Conservation (phyloP, 2,888 invertebrate genomes). For the Hololepta plana region DNA sequence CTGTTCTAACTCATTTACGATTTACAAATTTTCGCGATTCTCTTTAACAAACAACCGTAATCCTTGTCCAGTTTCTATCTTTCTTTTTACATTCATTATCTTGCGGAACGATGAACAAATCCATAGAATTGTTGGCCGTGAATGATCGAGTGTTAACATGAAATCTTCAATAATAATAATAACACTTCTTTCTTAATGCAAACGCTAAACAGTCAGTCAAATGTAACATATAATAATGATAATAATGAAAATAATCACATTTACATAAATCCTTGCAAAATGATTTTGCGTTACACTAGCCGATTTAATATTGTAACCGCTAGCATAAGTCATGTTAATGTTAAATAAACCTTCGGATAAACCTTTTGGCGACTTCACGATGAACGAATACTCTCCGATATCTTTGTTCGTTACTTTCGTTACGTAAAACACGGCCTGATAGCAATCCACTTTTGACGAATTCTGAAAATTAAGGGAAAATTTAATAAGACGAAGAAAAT, state of each 20-base stretch:
- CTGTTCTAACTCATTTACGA: conserved; percentile 4
- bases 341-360: conserved; percentile 41
- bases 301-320: conserved; percentile 22
- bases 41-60: too few relatives aligned
- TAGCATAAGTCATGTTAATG: conserved; percentile 39
- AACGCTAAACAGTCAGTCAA: neutral
- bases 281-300: conserved; percentile 10
- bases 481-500: conserved; percentile 2
- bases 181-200: conserved; percentile 6
- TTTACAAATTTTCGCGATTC: conserved; percentile 3
- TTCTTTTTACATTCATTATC: too few relatives aligned
- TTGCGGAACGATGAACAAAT: too few relatives aligned
- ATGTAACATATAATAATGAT: conserved; percentile 2
- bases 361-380: conserved; percentile 42
- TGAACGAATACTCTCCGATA: conserved; percentile 42
- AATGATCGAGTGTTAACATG: conserved; percentile 4
- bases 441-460: conserved; percentile 31
- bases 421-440: conserved; percentile 38
- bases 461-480: conserved; percentile 8
- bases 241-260: conserved; percentile 4
- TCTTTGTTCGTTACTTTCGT: conserved; percentile 35
- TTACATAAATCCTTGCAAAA: conserved; percentile 12
- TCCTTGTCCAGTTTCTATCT: too few relatives aligned
- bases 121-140: too few relatives aligned
- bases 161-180: too few relatives aligned